phyloP scores from a whole-genome alignment of 2,113 vertebrate species.

The Riparia riparia region DNA sequence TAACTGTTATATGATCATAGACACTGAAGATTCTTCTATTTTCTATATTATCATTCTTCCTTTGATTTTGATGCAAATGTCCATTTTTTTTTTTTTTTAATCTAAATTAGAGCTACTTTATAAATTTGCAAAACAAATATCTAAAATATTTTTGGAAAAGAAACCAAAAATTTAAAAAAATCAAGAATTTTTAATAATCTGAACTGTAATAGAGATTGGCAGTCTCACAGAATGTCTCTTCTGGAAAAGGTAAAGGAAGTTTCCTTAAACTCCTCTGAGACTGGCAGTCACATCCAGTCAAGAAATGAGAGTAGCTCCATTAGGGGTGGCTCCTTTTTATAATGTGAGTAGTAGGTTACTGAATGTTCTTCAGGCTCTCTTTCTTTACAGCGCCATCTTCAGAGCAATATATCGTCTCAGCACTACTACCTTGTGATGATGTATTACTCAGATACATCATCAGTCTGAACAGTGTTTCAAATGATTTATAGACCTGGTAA shows the following conservation, averaged over 20 bases:
- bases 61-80: not conserved
- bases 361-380: not conserved
- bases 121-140: not conserved
- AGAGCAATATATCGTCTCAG: slow-evolving; percentile 52
- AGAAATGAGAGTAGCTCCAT: not conserved
- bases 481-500: slow-evolving; percentile 67
- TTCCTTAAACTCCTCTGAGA: not conserved
- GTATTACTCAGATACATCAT: slow-evolving; percentile 63
- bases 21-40: not conserved
- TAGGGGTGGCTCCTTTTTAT: not conserved
- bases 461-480: slow-evolving; percentile 47
- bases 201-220: not conserved
- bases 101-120: not conserved
- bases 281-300: not conserved
- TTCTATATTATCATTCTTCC: not conserved
- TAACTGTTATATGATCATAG: not conserved
- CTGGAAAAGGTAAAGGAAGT: not conserved
- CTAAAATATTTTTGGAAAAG: not conserved
- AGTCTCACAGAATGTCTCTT: not conserved
- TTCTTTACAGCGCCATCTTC: slow-evolving; percentile 32
- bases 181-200: not conserved
- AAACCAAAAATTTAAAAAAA: fast-evolving
- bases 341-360: not conserved
- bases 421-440: slow-evolving; percentile 63
- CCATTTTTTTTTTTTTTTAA: not conserved